Percentiles rank a stretch among this genome's conserved stretches.
These are phyloP conservation scores for Tipula lateralis DNA, from an alignment of 2,888 invertebrate species.

Conservation along the genomic window DNA sequence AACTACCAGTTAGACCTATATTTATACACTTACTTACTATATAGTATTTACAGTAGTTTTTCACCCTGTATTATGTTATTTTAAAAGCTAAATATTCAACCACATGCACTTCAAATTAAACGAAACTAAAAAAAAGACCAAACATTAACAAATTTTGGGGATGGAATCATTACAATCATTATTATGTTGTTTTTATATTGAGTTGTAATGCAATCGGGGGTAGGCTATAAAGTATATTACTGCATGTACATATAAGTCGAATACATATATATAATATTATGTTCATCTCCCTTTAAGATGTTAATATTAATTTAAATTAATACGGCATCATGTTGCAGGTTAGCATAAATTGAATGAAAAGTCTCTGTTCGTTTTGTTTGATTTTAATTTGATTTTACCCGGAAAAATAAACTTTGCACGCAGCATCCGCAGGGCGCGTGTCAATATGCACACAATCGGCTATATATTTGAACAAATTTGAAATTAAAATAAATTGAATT, in stretches of 20 bases:
- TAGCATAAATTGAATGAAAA: background rate
- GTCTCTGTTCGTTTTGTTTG: conserved; percentile 7
- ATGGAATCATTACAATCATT: background rate
- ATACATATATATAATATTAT: background rate
- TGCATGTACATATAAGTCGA: background rate
- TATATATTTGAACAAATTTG: background rate
- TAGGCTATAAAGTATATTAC: background rate
- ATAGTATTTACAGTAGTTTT: background rate
- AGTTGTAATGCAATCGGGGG: background rate
- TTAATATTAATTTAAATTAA: conserved; percentile 24
- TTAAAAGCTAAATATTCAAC: conserved; percentile 28
- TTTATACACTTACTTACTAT: background rate
- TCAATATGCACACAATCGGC: background rate
- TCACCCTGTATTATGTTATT: background rate
- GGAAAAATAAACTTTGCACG: conserved; percentile 2
- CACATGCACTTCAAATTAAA: conserved; percentile 29
- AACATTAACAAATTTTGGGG: conserved; percentile 14
- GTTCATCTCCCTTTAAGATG: background rate
- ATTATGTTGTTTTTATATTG: background rate
- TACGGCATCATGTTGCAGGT: conserved; percentile 30
- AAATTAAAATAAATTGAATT: conserved; percentile 9
- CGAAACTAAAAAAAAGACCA: conserved; percentile 26
- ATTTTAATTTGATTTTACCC: conserved; percentile 26
- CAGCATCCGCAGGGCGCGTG: conserved; percentile 26
- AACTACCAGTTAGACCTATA: background rate